Conservation (phyloP, 2,797 vertebrate species). For the Mionectes olivaceus region DNA sequence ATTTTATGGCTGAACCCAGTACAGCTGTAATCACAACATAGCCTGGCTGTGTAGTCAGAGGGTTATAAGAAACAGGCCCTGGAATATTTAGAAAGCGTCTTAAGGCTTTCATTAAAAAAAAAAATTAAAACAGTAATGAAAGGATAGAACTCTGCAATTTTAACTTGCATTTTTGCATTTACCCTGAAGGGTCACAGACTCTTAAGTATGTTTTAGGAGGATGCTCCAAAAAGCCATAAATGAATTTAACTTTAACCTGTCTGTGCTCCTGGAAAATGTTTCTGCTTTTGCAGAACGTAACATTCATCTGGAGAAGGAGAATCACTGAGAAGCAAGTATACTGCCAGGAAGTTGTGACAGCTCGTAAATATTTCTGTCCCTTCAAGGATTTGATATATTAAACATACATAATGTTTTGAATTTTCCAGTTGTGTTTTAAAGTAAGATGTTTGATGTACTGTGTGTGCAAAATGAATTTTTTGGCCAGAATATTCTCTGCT, state of each 20-base stretch:
- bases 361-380: background rate
- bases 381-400: conserved; percentile 9
- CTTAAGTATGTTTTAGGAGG: background rate
- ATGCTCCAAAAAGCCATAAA: background rate
- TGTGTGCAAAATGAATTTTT: background rate
- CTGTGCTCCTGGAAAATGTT: background rate
- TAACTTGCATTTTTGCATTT: background rate
- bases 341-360: conserved; percentile 7
- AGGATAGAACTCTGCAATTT: background rate
- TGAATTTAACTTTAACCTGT: background rate
- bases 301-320: background rate
- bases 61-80: background rate
- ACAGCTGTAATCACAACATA: background rate
- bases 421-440: conserved; percentile 33
- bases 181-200: background rate
- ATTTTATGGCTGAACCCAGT: background rate
- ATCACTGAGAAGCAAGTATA: background rate
- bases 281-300: background rate
- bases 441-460: background rate
- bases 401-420: background rate
- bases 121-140: background rate
- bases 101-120: background rate
- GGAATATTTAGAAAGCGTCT: background rate
- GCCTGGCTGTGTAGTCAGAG: background rate
- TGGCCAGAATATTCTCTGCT: background rate